Conservation (phyloP, 2,113 vertebrate genomes). For the Halcyon senegalensis region DNA sequence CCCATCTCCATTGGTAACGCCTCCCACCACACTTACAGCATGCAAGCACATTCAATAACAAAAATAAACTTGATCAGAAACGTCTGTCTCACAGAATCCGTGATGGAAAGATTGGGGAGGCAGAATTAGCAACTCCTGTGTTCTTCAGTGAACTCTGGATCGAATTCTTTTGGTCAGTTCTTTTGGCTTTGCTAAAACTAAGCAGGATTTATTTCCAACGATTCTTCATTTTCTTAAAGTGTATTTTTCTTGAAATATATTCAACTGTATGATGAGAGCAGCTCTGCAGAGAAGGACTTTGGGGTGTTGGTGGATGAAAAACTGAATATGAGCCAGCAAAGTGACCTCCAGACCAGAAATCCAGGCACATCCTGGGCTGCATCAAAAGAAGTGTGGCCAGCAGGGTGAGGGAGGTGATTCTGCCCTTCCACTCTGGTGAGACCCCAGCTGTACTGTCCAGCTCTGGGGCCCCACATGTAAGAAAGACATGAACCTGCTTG, state of each 20-base stretch:
- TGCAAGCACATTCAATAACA: not conserved
- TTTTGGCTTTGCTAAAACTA: not conserved
- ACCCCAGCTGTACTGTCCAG: not conserved
- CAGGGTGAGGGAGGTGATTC: not conserved
- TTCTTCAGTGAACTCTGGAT: not conserved
- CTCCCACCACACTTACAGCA: not conserved
- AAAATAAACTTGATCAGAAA: slow-evolving; percentile 2
- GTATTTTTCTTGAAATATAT: not conserved
- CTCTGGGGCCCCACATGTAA: not conserved
- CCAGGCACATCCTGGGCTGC: not conserved
- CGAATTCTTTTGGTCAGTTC: not conserved
- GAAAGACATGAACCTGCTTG: not conserved
- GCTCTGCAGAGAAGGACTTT: not conserved
- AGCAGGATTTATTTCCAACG: not conserved
- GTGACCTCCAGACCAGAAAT: not conserved
- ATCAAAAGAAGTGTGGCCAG: not conserved
- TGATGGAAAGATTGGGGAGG: not conserved
- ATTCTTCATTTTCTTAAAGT: not conserved
- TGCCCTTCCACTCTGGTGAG: not conserved
- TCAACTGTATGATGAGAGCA: not conserved
- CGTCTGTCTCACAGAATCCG: not conserved
- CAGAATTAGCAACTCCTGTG: not conserved
- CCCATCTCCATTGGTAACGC: not conserved
- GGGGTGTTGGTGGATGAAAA: not conserved
- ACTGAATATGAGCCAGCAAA: not conserved